Evolutionary conservation across 2,888 invertebrate genomes (phyloP).

Genomic region (Alcis repandata): DNA sequence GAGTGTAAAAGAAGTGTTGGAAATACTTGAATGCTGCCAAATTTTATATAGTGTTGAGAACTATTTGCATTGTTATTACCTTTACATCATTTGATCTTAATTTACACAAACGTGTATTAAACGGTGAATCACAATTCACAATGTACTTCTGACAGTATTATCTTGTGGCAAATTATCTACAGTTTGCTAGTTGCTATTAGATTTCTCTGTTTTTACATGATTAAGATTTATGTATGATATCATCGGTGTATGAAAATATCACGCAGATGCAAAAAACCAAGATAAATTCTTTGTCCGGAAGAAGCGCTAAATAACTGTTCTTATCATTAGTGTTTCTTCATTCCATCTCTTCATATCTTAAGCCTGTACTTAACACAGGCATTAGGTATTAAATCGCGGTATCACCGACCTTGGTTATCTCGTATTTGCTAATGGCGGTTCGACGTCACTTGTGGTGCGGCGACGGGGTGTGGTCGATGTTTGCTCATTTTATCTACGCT

Average conservation of each 20-base stretch:
- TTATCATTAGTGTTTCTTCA: not conserved
- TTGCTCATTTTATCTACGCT: slow-evolving; percentile 34
- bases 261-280: not conserved
- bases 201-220: not conserved
- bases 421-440: slow-evolving; percentile 55
- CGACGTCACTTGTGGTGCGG: slow-evolving; percentile 51
- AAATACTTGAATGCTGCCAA: too few species aligned
- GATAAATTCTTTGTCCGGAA: not conserved
- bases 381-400: slow-evolving; percentile 35
- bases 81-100: not conserved
- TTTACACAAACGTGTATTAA: not conserved
- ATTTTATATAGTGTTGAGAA: too few species aligned
- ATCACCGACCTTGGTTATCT: slow-evolving; percentile 59
- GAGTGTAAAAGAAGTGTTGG: too few species aligned
- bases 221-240: too few species aligned
- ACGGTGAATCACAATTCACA: not conserved
- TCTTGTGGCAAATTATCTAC: not conserved
- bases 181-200: not conserved
- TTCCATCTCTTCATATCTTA: slow-evolving; percentile 13
- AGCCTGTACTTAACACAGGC: slow-evolving; percentile 14
- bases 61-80: not conserved
- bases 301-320: not conserved
- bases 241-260: too few species aligned
- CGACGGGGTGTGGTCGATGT: slow-evolving; percentile 43
- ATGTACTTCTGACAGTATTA: not conserved